Evolutionary conservation across 2,797 vertebrate species (phyloP).

Genomic region (Yasuhikotakia modesta): DNA sequence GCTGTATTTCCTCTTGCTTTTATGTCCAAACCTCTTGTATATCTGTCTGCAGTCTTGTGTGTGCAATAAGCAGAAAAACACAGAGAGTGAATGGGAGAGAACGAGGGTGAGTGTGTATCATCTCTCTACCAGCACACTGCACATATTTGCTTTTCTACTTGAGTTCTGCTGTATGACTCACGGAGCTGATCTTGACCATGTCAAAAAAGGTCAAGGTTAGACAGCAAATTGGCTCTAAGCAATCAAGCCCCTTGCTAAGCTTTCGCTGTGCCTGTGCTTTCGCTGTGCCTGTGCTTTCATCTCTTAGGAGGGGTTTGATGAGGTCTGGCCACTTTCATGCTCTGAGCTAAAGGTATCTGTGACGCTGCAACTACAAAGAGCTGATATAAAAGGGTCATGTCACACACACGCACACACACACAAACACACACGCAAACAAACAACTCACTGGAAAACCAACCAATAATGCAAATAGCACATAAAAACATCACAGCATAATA

Average conservation of each 20-base stretch:
- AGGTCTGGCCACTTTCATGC: conserved; percentile 29
- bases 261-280: conserved; percentile 68
- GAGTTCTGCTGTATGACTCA: conserved; percentile 68
- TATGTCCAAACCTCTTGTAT: conserved; percentile 1
- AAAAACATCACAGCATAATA: neutral
- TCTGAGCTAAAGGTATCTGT: conserved; percentile 26
- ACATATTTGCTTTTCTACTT: conserved; percentile 74
- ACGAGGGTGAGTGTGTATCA: conserved; percentile 30
- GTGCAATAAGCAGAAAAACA: conserved; percentile 50
- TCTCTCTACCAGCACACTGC: conserved; percentile 45
- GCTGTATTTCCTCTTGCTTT: conserved; percentile 10
- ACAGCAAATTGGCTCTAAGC: conserved; percentile 74
- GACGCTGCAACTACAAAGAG: conserved; percentile 16
- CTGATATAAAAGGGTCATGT: conserved; percentile 3
- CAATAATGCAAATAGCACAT: neutral
- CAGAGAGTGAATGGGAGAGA: neutral
- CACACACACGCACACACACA: conserved; percentile 7
- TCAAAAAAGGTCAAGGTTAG: conserved; percentile 77
- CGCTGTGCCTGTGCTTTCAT: conserved; percentile 51
- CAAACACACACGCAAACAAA: neutral
- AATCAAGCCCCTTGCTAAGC: conserved; percentile 68
- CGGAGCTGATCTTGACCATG: conserved; percentile 74
- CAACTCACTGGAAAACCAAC: neutral
- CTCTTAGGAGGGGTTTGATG: conserved; percentile 23
- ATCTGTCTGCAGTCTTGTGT: conserved; percentile 3